Evolutionary conservation across 2,888 invertebrate species (phyloP).

Genomic region (Epiblema foenella): DNA sequence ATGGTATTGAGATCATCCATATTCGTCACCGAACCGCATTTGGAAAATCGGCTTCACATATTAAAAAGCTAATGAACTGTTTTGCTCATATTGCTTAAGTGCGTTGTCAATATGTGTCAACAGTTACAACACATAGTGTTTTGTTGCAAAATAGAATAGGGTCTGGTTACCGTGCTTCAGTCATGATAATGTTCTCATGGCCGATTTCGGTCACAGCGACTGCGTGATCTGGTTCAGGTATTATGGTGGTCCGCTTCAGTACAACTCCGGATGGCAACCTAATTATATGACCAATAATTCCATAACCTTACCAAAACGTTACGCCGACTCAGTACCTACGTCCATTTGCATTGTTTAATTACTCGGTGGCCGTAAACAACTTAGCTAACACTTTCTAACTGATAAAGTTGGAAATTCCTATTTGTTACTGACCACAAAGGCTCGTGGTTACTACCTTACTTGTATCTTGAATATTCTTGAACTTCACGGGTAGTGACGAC

Average conservation of each 20-base stretch:
- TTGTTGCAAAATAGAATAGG: no score
- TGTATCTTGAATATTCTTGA: slow-evolving; percentile 26
- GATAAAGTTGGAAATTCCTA: slow-evolving; percentile 41
- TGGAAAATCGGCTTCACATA: no score
- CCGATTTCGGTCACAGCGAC: no score
- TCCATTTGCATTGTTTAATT: slow-evolving; percentile 29
- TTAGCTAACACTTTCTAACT: slow-evolving; percentile 42
- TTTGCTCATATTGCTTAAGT: not conserved
- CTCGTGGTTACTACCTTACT: slow-evolving; percentile 18
- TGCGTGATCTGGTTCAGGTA: no score
- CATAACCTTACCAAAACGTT: slow-evolving; percentile 17
- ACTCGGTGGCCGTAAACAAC: slow-evolving; percentile 23
- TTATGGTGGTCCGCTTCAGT: no score
- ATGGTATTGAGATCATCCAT: no score
- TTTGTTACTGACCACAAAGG: slow-evolving; percentile 34
- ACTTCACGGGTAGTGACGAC: not conserved
- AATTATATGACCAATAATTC: slow-evolving; percentile 32
- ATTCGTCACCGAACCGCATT: no score
- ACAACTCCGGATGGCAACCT: slow-evolving; percentile 14
- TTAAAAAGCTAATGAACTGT: not conserved
- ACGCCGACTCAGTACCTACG: not conserved
- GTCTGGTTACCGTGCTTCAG: no score
- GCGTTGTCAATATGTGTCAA: not conserved
- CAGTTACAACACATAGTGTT: no score
- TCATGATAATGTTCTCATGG: no score